These are phyloP conservation scores for Sanderia malayensis DNA, from an alignment of 30 jellyfish, hydroid and myxozoan species.

Conservation along the genomic window DNA sequence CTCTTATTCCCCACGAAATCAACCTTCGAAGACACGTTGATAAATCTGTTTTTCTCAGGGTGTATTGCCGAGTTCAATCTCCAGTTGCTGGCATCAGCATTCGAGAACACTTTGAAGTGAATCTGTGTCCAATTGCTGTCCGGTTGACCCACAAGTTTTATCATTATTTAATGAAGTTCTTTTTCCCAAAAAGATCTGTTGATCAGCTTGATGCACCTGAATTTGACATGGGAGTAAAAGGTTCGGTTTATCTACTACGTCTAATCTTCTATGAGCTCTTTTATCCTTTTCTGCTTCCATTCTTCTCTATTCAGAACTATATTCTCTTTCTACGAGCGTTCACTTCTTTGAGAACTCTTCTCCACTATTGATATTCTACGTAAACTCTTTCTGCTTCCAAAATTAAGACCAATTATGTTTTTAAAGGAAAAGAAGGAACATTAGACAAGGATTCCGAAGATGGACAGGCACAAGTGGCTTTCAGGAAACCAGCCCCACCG, in stretches of 20 bases:
- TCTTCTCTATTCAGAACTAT: too few relatives aligned
- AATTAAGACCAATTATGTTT: not conserved
- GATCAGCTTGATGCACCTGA: slow-evolving; percentile 59
- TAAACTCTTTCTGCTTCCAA: too few relatives aligned
- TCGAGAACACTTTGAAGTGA: slow-evolving; percentile 93
- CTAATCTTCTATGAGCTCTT: too few relatives aligned
- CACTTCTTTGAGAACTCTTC: too few relatives aligned
- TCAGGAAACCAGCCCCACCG: slow-evolving; percentile 79
- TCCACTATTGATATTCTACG: too few relatives aligned
- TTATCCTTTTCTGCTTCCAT: too few relatives aligned
- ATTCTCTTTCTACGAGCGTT: too few relatives aligned
- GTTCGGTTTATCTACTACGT: too few relatives aligned
- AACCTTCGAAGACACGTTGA: slow-evolving; percentile 91
- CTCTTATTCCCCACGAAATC: slow-evolving; percentile 88
- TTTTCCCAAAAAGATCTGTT: slow-evolving; percentile 58
- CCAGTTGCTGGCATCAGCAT: slow-evolving; percentile 95
- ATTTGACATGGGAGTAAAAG: slow-evolving; percentile 56
- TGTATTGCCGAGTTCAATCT: slow-evolving; percentile 88
- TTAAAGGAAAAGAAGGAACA: slow-evolving; percentile 41
- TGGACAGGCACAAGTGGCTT: slow-evolving; percentile 23
- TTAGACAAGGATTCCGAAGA: slow-evolving; percentile 25
- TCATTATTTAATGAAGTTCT: slow-evolving; percentile 68
- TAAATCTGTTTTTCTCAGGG: slow-evolving; percentile 86
- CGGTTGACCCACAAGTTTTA: slow-evolving; percentile 79
- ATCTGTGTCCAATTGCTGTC: slow-evolving; percentile 97